These are phyloP conservation scores for Syrmaticus mikado DNA, from an alignment of 2,113 vertebrate genomes.

Conservation along the genomic window DNA sequence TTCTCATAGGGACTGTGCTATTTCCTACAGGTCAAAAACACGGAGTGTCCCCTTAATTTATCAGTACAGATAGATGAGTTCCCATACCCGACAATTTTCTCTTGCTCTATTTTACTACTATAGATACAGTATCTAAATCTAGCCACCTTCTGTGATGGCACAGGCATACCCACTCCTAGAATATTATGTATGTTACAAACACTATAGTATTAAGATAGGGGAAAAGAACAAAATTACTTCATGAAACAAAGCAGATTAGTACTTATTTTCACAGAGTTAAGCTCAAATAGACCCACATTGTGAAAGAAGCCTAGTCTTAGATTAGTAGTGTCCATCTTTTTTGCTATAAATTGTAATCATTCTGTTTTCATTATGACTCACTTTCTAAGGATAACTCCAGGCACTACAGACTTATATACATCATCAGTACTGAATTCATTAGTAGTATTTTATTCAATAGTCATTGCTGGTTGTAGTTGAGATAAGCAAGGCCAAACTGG, in stretches of 20 bases:
- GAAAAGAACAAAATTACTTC: not conserved
- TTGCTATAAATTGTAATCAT: not conserved
- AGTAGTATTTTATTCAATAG: not conserved
- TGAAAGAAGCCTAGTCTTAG: not conserved
- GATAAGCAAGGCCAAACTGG: not conserved
- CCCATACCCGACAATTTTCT: not conserved
- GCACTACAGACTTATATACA: not conserved
- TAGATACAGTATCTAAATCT: not conserved
- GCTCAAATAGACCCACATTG: not conserved
- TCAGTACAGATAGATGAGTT: not conserved
- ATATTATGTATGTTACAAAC: not conserved
- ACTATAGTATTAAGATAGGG: not conserved
- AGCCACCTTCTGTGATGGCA: not conserved
- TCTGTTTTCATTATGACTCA: not conserved
- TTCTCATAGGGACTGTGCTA: not conserved
- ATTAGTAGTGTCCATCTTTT: not conserved
- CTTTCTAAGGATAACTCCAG: not conserved
- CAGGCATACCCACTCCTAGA: not conserved
- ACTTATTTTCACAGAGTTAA: not conserved
- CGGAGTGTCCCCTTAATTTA: not conserved
- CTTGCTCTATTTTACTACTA: not conserved
- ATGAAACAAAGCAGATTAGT: not conserved
- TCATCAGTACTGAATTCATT: not conserved
- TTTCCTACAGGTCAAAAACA: not conserved
- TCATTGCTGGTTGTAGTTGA: not conserved